A percentile compares a stretch with the other conserved stretches of the same genome.
phyloP scores from a whole-genome alignment of 1,140 invertebrate genomes.

The Orchestia grillus region DNA sequence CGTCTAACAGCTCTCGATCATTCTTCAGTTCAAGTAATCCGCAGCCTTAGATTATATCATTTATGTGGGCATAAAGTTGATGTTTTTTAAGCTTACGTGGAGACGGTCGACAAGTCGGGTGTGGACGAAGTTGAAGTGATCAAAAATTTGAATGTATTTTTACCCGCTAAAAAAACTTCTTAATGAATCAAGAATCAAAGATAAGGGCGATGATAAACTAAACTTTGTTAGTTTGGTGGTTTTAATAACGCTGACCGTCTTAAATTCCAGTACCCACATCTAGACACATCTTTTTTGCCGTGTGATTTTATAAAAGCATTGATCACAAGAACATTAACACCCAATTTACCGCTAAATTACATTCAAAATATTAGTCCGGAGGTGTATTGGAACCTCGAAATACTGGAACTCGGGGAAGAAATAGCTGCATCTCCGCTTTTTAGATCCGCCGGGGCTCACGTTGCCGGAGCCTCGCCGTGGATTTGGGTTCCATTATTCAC shows the following conservation, averaged over 20 bases:
- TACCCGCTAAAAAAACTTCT: too few relatives aligned
- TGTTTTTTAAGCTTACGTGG: neutral
- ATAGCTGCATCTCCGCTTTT: neutral
- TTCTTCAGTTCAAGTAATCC: neutral
- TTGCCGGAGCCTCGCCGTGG: neutral
- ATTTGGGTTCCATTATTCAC: constrained; percentile 40
- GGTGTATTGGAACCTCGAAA: neutral
- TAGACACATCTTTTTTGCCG: too few relatives aligned
- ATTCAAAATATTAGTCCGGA: neutral
- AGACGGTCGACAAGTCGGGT: neutral
- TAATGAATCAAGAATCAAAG: too few relatives aligned
- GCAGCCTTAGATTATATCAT: neutral
- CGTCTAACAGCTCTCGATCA: neutral
- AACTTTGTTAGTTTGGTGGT: too few relatives aligned
- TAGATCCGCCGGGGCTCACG: neutral
- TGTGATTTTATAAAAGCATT: neutral
- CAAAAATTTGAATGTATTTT: neutral
- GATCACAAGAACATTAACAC: neutral
- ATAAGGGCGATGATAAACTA: too few relatives aligned
- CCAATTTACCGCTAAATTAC: neutral
- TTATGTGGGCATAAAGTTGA: neutral
- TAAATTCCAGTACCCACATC: too few relatives aligned
- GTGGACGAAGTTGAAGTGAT: neutral
- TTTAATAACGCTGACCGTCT: too few relatives aligned
- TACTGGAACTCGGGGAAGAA: neutral